phyloP scores from a whole-genome alignment of 2,113 vertebrate genomes.

The Aleadryas rufinucha region DNA sequence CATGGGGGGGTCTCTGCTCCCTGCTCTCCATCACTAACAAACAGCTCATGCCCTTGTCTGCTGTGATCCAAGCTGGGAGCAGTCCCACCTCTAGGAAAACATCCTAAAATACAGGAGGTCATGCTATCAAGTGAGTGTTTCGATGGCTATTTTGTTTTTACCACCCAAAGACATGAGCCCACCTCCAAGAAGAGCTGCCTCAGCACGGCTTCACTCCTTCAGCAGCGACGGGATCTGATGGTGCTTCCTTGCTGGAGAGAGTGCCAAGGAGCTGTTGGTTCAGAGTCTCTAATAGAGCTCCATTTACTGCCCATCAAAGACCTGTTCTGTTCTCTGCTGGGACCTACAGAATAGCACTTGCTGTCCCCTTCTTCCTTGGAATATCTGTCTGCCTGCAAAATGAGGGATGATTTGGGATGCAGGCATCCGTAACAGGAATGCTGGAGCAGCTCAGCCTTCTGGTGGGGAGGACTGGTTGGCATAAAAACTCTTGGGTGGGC shows the following conservation, averaged over 20 bases:
- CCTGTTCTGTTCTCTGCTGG: neutral
- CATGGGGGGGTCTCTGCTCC: neutral
- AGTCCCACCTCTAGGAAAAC: neutral
- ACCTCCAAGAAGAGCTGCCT: neutral
- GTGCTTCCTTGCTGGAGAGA: neutral
- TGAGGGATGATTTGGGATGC: neutral
- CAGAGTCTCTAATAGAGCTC: neutral
- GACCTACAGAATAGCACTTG: neutral
- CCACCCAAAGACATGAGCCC: neutral
- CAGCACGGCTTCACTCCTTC: accelerated
- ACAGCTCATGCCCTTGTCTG: neutral
- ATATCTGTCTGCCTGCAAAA: neutral
- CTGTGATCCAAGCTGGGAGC: neutral
- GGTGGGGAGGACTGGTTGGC: neutral
- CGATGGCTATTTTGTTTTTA: neutral
- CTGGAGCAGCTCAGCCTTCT: neutral
- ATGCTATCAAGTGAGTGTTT: neutral
- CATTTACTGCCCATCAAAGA: neutral
- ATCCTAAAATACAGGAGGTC: neutral
- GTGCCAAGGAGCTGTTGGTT: neutral
- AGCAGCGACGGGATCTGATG: accelerated
- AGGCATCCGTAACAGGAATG: accelerated
- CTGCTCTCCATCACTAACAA: neutral
- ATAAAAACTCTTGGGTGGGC: accelerated
- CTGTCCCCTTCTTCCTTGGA: neutral